Percentiles rank a stretch among this genome's conserved stretches.
These are phyloP conservation scores for Lacerta agilis DNA, from an alignment of 2,797 vertebrate species.

Conservation along the genomic window DNA sequence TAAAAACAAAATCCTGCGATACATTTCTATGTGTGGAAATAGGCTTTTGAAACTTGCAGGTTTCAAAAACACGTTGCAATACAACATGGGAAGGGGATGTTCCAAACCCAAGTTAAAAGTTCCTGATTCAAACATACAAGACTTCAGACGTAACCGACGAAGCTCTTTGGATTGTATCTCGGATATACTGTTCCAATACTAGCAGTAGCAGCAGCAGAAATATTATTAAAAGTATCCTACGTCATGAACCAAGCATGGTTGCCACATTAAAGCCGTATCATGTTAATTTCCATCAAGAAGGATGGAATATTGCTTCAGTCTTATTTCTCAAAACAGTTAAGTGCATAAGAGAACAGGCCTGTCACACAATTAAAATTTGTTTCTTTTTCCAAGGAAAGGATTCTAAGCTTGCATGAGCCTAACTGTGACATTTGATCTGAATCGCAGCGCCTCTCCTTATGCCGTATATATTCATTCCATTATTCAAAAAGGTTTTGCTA, in stretches of 20 bases:
- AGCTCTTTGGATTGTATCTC: background rate
- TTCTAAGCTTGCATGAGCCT: background rate
- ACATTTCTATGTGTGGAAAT: background rate
- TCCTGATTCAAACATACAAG: background rate
- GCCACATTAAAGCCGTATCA: background rate
- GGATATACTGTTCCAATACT: background rate
- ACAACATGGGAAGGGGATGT: background rate
- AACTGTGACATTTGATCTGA: background rate
- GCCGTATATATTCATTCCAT: background rate
- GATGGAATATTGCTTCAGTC: background rate
- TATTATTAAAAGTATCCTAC: background rate
- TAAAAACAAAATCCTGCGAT: background rate
- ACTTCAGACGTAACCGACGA: background rate
- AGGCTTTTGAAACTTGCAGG: background rate
- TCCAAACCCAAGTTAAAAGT: background rate
- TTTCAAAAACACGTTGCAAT: background rate
- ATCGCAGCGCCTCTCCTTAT: background rate
- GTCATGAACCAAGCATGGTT: background rate
- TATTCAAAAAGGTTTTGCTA: background rate
- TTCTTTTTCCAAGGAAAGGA: background rate
- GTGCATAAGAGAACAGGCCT: background rate
- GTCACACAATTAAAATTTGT: background rate
- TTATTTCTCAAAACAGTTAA: background rate
- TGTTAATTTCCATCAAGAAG: background rate
- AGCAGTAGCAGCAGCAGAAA: background rate